Evolutionary conservation across 2,113 vertebrate species (phyloP), one percentile per base, ranked within the genome.

Genomic region (Anser brachyrhynchus): DNA sequence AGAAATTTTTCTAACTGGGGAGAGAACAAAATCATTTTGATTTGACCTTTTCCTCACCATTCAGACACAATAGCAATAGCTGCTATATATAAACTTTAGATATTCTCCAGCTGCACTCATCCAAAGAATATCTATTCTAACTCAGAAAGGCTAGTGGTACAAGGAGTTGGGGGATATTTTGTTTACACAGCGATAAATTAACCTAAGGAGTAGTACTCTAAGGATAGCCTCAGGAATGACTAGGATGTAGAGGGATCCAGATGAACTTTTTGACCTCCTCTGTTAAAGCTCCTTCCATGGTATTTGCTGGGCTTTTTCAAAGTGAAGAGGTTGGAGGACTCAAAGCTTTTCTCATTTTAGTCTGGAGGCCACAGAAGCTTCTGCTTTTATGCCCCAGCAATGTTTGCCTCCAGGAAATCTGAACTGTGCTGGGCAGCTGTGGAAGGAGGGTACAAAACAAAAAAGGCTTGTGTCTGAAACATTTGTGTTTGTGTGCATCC

Each of bases 211-310:
- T 2, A 0, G 46, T 77, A 85, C 94, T 95, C 62, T 74, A 73
- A 94, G 95, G 94, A 78, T 92, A 94, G 94, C 92, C 95, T 83
- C 85, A 87, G 78, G 84, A 95, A 82, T 51, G 46, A 59, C 67
- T 35, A 87, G 29, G 91, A 76, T 64, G 84, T 67, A 90, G 87
- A 96, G 31, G 7, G n/a, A 94, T 93, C 55, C 91, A 95, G 90
- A 95, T 84, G 95, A 95, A 91, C 80, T 96, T 96, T 95, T 51
- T 96, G 95, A 97, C 92, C 91, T 97, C 79, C 75, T 96, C 95
- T 76, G 49, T 83, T 82, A 79, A 71, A 95, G 80, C 22, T 93
- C 15, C n/a, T 43, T 91, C 83, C 76, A 31, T 72, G 95, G 92
- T 87, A 93, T 93, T 84, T 94, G 86, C 71, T 96, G 81, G 66